phyloP scores from a whole-genome alignment of 2,797 vertebrate genomes.

The Babyrousa celebensis region DNA sequence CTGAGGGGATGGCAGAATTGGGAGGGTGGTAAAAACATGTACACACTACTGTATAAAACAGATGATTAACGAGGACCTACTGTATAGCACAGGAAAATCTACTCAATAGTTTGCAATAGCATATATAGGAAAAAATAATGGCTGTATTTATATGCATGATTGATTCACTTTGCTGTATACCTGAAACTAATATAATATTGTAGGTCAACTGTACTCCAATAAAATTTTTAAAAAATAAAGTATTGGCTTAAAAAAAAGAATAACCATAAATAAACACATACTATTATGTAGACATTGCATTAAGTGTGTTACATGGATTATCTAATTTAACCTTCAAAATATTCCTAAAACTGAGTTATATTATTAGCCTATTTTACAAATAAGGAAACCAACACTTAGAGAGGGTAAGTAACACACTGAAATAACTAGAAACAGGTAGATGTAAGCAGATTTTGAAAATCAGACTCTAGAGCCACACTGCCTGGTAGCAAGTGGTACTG shows the following conservation, averaged over 20 bases:
- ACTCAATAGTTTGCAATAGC: no score
- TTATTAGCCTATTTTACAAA: conserved; percentile 28
- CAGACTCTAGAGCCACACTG: neutral
- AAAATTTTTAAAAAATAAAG: no score
- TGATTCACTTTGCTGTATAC: no score
- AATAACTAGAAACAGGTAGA: neutral
- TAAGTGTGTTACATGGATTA: neutral
- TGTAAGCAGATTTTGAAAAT: neutral
- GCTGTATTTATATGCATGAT: no score
- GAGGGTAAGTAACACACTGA: neutral
- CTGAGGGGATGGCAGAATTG: no score
- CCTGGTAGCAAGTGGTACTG: neutral
- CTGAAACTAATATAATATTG: no score
- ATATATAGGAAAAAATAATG: no score
- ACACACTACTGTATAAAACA: no score
- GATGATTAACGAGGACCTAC: no score
- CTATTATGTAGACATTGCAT: neutral
- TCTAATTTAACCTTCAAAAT: neutral
- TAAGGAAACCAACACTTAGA: neutral
- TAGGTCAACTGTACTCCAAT: no score
- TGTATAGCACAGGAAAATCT: no score
- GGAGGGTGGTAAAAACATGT: no score
- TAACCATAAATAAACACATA: neutral
- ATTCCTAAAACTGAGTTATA: neutral
- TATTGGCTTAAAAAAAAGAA: neutral